phyloP scores from a whole-genome alignment of 1,140 invertebrate species.

The Drosophila mayri region DNA sequence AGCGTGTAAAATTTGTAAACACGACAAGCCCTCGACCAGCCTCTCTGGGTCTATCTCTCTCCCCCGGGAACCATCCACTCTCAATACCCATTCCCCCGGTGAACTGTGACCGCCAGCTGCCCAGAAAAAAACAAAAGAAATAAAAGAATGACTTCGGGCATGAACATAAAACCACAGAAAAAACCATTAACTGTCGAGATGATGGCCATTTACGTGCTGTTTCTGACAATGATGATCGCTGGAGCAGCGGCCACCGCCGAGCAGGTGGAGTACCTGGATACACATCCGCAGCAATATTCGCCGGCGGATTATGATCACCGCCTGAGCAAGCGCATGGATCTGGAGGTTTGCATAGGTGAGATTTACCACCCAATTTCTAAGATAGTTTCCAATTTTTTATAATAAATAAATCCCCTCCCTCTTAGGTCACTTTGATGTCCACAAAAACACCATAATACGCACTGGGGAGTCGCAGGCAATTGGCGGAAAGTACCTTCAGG shows the following conservation, averaged over 20 bases:
- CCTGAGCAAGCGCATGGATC: conserved; percentile 79
- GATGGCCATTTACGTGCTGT: conserved; percentile 30
- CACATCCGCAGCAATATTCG: conserved; percentile 8
- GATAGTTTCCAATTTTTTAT: not conserved
- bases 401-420: not conserved
- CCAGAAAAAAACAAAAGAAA: conserved; percentile 17
- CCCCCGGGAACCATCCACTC: not conserved
- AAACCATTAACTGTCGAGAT: conserved; percentile 47
- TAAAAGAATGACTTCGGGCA: conserved; percentile 14
- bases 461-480: conserved; percentile 94
- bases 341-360: conserved; percentile 80
- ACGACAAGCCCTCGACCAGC: conserved; percentile 67
- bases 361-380: not conserved
- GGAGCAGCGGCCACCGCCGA: conserved; percentile 43
- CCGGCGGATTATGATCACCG: conserved; percentile 62
- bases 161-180: conserved; percentile 44
- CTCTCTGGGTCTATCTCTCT: conserved; percentile 3
- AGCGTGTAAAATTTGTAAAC: conserved; percentile 78
- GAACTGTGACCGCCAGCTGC: conserved; percentile 55
- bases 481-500: conserved; percentile 95
- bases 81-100: conserved; percentile 14
- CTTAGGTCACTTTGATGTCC: conserved; percentile 92
- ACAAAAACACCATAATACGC: conserved; percentile 95
- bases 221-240: conserved; percentile 31
- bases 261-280: conserved; percentile 57